Base-by-base conservation (phyloP, 2,113 vertebrate genomes). In the Ibidorhyncha struthersii region DNA sequence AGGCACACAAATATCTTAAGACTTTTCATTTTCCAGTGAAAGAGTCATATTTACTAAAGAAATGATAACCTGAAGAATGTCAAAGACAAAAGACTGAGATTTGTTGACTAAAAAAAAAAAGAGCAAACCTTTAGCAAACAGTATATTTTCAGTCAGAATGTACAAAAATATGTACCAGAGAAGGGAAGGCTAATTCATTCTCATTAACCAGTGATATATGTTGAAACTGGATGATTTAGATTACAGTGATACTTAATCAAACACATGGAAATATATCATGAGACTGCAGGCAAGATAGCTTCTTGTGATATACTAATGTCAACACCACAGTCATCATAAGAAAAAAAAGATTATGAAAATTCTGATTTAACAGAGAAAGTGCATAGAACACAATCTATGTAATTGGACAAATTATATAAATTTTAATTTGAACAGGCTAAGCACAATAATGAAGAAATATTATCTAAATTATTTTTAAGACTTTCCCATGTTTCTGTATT, bases 121-220 rank as follows among this genome's bases (percentile, higher is more conserved):
- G 12, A 10, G 4, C 3, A 19, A 53, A 2, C 6, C 22, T 53
- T 78, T 63, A 3, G 0, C 1, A 53, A 78, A n/a, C 2, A 59
- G 12, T 34, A 3, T 41, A 27, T 86, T 92, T 88, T 52, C 38
- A 29, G 8, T 63, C 14, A 87, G 27, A 90, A 59, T 34, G 12
- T 22, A 55, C 11, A 74, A 78, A 89, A 78, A 12, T 66, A 38
- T 18, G 5, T 23, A 58, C 3, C 1, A 2, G 18, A 90, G 20
- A 92, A 85, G 36, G 15, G 22, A 78, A 78, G 29, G 21, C 1
- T 69, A 80, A 61, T 78, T 91, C 47, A 19, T 50, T 52, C 3
- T 30, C 32, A 38, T 22, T 76, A 69, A 55, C 55, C 8, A 63
- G 14, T 63, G 4, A 14, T 17, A 78, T 47, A 18, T 91, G 23